Evolutionary conservation across 2,113 vertebrate species (phyloP).

Genomic region (Pristiophorus japonicus): DNA sequence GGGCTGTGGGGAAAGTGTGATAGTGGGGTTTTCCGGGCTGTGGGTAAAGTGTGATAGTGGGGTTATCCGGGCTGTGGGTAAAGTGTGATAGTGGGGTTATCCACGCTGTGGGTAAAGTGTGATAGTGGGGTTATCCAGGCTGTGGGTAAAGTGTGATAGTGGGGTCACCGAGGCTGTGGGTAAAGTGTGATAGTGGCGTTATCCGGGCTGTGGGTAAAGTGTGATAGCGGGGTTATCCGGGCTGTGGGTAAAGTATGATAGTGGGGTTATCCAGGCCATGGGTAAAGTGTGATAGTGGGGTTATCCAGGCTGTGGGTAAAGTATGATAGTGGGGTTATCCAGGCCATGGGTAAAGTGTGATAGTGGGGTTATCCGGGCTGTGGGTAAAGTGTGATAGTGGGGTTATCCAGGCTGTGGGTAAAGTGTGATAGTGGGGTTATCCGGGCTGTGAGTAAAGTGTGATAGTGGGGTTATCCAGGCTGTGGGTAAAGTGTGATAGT

Average conservation of each 20-base stretch:
- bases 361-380: too few relatives aligned
- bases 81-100: too few relatives aligned
- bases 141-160: background rate
- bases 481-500: background rate
- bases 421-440: too few relatives aligned
- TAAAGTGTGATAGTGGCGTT: background rate
- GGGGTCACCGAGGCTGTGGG: too few relatives aligned
- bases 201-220: background rate
- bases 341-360: background rate
- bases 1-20: background rate
- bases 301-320: too few relatives aligned
- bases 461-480: background rate
- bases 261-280: fast-evolving
- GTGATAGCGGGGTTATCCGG: too few relatives aligned
- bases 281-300: too few relatives aligned
- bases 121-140: background rate
- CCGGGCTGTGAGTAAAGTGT: too few relatives aligned
- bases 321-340: background rate
- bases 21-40: too few relatives aligned
- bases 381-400: background rate
- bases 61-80: background rate
- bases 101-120: too few relatives aligned
- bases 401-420: background rate
- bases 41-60: background rate
- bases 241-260: too few relatives aligned